Conservation (phyloP, 2,113 vertebrate species). For the Notothenia rossii region DNA sequence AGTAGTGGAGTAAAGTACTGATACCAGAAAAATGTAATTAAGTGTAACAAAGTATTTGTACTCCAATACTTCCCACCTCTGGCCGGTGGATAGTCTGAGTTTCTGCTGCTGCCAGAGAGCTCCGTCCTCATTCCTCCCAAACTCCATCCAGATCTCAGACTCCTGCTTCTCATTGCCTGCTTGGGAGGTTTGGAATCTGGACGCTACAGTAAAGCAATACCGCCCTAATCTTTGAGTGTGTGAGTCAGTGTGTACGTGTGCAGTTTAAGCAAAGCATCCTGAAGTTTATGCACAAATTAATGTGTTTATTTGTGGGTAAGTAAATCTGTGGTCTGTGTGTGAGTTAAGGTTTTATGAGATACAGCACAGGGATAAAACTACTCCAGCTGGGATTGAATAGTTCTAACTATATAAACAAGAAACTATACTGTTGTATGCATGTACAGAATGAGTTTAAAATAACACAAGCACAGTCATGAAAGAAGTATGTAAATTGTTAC, state of each 20-base stretch:
- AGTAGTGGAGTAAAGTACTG: no score
- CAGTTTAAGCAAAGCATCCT: not conserved
- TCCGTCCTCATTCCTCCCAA: constrained; percentile 38
- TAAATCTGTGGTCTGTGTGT: not conserved
- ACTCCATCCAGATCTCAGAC: constrained; percentile 43
- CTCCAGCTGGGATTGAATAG: constrained; percentile 1
- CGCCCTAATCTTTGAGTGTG: constrained; percentile 13
- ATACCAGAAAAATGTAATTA: no score
- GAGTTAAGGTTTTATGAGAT: constrained; percentile 6
- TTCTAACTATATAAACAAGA: constrained; percentile 5
- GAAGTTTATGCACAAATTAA: not conserved
- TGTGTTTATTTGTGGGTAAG: constrained; percentile 12
- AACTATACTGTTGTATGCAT: not conserved
- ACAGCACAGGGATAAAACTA: constrained; percentile 1
- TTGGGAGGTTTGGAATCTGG: constrained; percentile 53
- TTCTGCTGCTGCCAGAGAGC: not conserved
- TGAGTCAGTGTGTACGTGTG: constrained; percentile 8
- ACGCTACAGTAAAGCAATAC: constrained; percentile 13
- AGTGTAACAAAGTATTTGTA: no score
- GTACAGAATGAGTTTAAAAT: not conserved
- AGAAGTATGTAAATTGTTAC: no score
- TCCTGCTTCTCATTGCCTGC: constrained; percentile 47
- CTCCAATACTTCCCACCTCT: no score
- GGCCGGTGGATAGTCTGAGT: no score
- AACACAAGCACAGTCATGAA: not conserved